Percentiles rank a stretch among this genome's conserved stretches.
Conservation (phyloP, 1,140 invertebrate genomes). For the Drosophila suzukii region DNA sequence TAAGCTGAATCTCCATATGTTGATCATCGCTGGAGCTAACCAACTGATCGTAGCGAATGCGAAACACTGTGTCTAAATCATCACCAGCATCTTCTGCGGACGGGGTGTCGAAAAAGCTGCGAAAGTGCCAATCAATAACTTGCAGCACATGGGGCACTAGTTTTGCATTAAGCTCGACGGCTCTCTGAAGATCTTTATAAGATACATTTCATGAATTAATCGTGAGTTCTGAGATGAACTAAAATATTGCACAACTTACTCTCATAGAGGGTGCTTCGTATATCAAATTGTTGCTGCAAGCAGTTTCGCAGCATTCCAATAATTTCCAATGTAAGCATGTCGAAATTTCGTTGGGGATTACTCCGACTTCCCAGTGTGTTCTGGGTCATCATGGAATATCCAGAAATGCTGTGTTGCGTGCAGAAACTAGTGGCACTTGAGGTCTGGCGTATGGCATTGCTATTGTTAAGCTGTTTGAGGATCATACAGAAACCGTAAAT, state of each 20-base stretch:
- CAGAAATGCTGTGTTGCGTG: constrained; percentile 79
- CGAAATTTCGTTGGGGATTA: constrained; percentile 74
- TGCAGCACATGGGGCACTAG: constrained; percentile 75
- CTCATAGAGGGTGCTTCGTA: constrained; percentile 73
- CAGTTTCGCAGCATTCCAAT: constrained; percentile 78
- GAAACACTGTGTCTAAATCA: constrained; percentile 54
- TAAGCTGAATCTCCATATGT: constrained; percentile 59
- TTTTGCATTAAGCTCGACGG: constrained; percentile 81
- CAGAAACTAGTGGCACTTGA: constrained; percentile 66
- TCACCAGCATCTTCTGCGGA: constrained; percentile 39
- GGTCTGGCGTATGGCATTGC: constrained; percentile 68
- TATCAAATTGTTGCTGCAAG: constrained; percentile 68
- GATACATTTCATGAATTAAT: not conserved
- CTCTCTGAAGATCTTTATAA: constrained; percentile 70
- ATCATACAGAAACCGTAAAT: constrained; percentile 84
- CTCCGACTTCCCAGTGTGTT: constrained; percentile 60
- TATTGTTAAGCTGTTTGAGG: constrained; percentile 78
- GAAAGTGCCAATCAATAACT: constrained; percentile 82
- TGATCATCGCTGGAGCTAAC: constrained; percentile 46
- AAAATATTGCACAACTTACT: constrained; percentile 39
- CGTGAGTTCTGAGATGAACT: not conserved
- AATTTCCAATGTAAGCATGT: constrained; percentile 82
- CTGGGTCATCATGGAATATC: constrained; percentile 80
- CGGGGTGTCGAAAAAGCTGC: constrained; percentile 65
- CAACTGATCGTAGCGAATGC: constrained; percentile 60